Evolutionary conservation across 2,113 vertebrate genomes (phyloP).

Genomic region (Nesospiza acunhae): DNA sequence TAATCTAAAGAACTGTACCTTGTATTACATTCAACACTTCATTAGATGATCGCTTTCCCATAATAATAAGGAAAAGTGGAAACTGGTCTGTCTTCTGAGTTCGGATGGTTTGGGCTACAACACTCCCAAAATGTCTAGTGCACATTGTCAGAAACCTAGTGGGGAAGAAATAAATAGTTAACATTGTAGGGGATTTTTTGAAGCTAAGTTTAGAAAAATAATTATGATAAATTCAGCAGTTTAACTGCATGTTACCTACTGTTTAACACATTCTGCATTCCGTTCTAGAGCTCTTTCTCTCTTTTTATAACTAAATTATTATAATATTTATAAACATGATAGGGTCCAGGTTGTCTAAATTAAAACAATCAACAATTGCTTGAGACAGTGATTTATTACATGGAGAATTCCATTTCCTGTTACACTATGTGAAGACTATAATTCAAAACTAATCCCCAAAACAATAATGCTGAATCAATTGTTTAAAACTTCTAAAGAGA

Average conservation of each 20-base stretch:
- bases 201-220: not conserved
- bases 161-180: not conserved
- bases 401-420: not conserved
- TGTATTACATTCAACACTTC: slow-evolving; percentile 99
- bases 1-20: slow-evolving; percentile 76
- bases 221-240: not conserved
- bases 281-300: not conserved
- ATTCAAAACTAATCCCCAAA: not conserved
- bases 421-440: not conserved
- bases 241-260: not conserved
- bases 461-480: not conserved
- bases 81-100: slow-evolving; percentile 99
- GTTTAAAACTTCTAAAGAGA: not conserved
- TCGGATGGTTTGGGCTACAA: slow-evolving; percentile 95
- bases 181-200: not conserved
- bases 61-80: slow-evolving; percentile 96
- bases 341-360: not conserved
- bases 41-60: slow-evolving; percentile 98
- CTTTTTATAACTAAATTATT: not conserved
- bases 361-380: not conserved
- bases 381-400: not conserved
- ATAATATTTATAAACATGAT: not conserved
- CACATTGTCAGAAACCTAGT: slow-evolving; percentile 95
- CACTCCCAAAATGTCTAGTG: slow-evolving; percentile 96
- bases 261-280: not conserved